A percentile compares a stretch with the other conserved stretches of the same genome.
These are phyloP conservation scores for Dorcus hopei DNA, from an alignment of 2,888 invertebrate genomes.

Conservation along the genomic window DNA sequence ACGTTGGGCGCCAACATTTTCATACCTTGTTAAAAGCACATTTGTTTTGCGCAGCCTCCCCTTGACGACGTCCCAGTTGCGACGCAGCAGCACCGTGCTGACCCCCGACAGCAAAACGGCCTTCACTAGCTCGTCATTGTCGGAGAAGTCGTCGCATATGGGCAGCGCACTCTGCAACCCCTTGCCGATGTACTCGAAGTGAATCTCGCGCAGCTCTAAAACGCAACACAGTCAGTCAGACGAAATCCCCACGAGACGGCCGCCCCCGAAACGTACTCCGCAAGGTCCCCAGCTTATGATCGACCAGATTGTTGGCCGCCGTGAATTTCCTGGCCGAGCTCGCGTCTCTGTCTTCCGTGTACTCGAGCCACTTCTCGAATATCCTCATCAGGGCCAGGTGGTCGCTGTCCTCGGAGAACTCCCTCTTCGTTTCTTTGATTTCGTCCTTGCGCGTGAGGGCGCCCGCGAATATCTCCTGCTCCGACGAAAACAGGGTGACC, in stretches of 20 bases:
- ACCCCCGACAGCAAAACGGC: slow-evolving; percentile 59
- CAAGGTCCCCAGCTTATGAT: slow-evolving; percentile 53
- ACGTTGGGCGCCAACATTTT: too few relatives aligned
- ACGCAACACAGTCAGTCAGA: slow-evolving; percentile 20
- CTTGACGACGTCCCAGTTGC: slow-evolving; percentile 53
- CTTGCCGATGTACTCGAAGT: slow-evolving; percentile 54
- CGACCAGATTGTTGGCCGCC: slow-evolving; percentile 46
- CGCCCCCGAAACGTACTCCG: slow-evolving; percentile 48
- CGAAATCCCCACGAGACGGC: neutral
- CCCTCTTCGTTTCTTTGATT: slow-evolving; percentile 52
- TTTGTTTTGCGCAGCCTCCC: slow-evolving; percentile 52
- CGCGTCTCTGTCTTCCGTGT: slow-evolving; percentile 35
- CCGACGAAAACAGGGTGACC: slow-evolving; percentile 50
- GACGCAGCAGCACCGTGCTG: slow-evolving; percentile 54
- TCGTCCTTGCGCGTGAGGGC: slow-evolving; percentile 51
- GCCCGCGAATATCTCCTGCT: slow-evolving; percentile 55
- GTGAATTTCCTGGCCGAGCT: slow-evolving; percentile 48
- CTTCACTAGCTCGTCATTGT: slow-evolving; percentile 57
- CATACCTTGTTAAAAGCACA: slow-evolving; percentile 52
- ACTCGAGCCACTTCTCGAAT: slow-evolving; percentile 53
- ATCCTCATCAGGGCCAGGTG: slow-evolving; percentile 59
- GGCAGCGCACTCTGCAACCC: slow-evolving; percentile 44
- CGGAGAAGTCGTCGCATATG: slow-evolving; percentile 52
- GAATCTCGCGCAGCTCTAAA: slow-evolving; percentile 56
- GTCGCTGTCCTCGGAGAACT: slow-evolving; percentile 58